Evolutionary conservation across 2,888 invertebrate species (phyloP), one percentile per base, ranked within the genome.

Genomic region (Cerastis leucographa): DNA sequence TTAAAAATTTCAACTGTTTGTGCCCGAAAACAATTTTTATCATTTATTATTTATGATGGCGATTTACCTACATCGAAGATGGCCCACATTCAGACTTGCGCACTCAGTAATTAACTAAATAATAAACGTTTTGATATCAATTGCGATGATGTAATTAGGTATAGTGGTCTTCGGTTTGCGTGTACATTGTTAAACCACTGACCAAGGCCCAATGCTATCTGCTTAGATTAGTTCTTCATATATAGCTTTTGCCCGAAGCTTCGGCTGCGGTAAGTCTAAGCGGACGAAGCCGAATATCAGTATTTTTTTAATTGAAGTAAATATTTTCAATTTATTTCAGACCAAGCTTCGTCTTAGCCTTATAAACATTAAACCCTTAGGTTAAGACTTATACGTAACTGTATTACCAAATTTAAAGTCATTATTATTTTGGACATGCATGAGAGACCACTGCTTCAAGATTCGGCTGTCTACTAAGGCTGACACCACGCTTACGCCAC

Each of bases 21-120:
- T 78, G 77, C 76, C 88, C 86, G 70, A 93, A 92, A 94, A 94
- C 91, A 92, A 89, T 92, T 93, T 93, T 95, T 95, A 94, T 95
- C 94, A 91, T 91, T 80, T 88, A 90, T 93, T 91, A 92, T 93
- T 93, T 93, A 94, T 91, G 87, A 87, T 83, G 85, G 76, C 90
- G 92, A 93, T 94, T 95, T 96, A 96, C 96, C 96, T 95, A 96
- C 96, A 94, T 92, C 95, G 94, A 94, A 89, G 95, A 82, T 94
- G 94, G 88, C 90, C 94, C 86, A 94, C 84, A 92, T 94, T 87
- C 80, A 83, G 84, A 82, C 86, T 89, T 87, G 86, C 86, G 85
- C 85, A 89, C 85, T 85, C 66, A 29, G 67, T 79, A 64, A 88
- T 88, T 87, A 92, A 91, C 85, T 80, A 81, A 90, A 91, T 88